Base-by-base conservation (phyloP, 1,140 invertebrate genomes). In the Teleopsis dalmanni region DNA sequence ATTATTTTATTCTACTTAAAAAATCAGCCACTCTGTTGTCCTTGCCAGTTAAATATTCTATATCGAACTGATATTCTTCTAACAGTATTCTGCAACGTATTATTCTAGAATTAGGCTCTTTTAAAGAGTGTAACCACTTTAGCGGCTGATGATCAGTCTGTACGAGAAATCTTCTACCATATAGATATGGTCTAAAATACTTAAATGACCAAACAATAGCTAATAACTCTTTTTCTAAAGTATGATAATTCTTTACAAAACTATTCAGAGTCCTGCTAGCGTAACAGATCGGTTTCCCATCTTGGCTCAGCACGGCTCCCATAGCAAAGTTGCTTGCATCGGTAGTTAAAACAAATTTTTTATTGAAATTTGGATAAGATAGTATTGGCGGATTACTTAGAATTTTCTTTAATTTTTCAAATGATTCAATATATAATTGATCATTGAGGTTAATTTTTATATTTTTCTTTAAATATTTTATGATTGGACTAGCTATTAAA, bases 151-250 rank as follows among this genome's bases (percentile, higher is more conserved):
- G 54, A 34, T 51, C 53, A 29, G 75, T 79, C 13, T 71, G 44
- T 1, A 80, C 59, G 13, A 52, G 71, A 52, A 79, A 80, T 33
- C 72, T 59, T 27, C 44, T 59, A 10, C 72, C 72, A 45, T 69
- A 72, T 6, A 81, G 47, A 57, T 76, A 79, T 22, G 67, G 59
- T 47, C 66, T 44, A 47, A 77, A 78, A 36, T 75, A 57, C 40
- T 72, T 55, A 1, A 73, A 54, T 2, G 65, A 62, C 58, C 63
- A 73, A 3, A 79, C 56, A 9, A 73, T 65, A 3, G 65, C 67
- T 16, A 71, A 48, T 9, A 66, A 49, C 54, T 70, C 70, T 57
- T 51, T 57, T 65, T 70, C 78, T 56, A 53, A 72, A 18, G 54
- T 62, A 49, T 44, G 61, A 57, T 71, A 76, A 51, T 66, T 68